Percentiles rank a stretch among this genome's conserved stretches.
These are phyloP conservation scores for Aphelinus atriplicis DNA, from an alignment of 1,140 invertebrate species.

Conservation along the genomic window DNA sequence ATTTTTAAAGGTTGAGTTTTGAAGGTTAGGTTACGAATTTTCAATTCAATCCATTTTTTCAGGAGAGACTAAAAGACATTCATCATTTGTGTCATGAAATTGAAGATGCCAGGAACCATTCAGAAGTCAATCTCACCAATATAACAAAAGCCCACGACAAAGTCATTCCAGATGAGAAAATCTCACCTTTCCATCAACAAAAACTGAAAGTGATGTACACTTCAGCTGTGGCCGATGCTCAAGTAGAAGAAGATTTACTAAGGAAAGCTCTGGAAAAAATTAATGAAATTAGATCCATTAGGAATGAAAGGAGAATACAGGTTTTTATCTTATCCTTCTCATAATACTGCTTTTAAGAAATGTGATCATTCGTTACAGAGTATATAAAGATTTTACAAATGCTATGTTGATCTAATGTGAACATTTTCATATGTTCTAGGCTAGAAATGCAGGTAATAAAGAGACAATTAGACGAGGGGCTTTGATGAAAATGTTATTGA, in stretches of 20 bases:
- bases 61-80: conserved; percentile 83
- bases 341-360: conserved; percentile 9
- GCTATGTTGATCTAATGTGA: conserved; percentile 1
- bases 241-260: conserved; percentile 85
- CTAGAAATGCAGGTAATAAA: conserved; percentile 85
- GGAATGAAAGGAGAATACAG: conserved; percentile 88
- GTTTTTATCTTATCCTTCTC: conserved; percentile 54
- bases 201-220: conserved; percentile 87
- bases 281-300: conserved; percentile 88
- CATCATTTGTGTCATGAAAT: conserved; percentile 82
- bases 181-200: conserved; percentile 72
- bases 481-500: conserved; percentile 94
- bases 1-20: background rate
- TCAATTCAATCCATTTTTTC: conserved; percentile 17
- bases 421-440: conserved; percentile 59
- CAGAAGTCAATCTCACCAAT: conserved; percentile 81
- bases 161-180: conserved; percentile 75
- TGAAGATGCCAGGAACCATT: conserved; percentile 79
- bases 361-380: no score
- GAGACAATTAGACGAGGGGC: conserved; percentile 91
- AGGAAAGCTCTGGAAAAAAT: conserved; percentile 86
- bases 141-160: conserved; percentile 83
- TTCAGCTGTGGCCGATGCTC: conserved; percentile 80
- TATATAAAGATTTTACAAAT: background rate
- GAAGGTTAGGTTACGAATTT: background rate